Conservation (phyloP, 1,140 invertebrate species). For the Caerostris darwini region DNA sequence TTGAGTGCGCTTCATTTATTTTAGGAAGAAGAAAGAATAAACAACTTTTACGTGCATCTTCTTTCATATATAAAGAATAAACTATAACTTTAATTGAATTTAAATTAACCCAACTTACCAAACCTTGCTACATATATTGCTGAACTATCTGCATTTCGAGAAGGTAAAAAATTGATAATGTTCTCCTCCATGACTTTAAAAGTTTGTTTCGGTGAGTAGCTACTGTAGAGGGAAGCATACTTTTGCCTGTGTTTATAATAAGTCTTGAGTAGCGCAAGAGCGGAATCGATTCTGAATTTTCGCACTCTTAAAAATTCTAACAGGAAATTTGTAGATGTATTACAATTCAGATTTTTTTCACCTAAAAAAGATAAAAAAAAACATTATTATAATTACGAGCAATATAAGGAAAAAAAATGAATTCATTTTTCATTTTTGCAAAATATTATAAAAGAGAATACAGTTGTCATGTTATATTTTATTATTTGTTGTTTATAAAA, state of each 20-base stretch:
- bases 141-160: not conserved
- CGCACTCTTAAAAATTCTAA: slow-evolving; percentile 90
- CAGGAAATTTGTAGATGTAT: slow-evolving; percentile 87
- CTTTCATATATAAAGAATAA: not conserved
- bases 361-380: not conserved
- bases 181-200: not conserved
- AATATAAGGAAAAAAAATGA: not conserved
- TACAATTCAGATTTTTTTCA: not conserved
- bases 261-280: slow-evolving; percentile 88
- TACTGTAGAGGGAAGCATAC: slow-evolving; percentile 82
- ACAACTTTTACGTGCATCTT: not conserved
- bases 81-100: not conserved
- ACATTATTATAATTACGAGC: not conserved
- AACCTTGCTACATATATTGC: not conserved
- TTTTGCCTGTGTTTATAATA: slow-evolving; percentile 90
- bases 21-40: not conserved
- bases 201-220: not conserved
- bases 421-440: not conserved
- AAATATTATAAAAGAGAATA: not conserved
- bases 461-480: not conserved
- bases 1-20: not conserved
- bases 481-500: not conserved
- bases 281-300: slow-evolving; percentile 90
- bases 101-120: not conserved
- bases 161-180: not conserved